Evolutionary conservation across 2,888 invertebrate species (phyloP).

Genomic region (Thecophora atra): DNA sequence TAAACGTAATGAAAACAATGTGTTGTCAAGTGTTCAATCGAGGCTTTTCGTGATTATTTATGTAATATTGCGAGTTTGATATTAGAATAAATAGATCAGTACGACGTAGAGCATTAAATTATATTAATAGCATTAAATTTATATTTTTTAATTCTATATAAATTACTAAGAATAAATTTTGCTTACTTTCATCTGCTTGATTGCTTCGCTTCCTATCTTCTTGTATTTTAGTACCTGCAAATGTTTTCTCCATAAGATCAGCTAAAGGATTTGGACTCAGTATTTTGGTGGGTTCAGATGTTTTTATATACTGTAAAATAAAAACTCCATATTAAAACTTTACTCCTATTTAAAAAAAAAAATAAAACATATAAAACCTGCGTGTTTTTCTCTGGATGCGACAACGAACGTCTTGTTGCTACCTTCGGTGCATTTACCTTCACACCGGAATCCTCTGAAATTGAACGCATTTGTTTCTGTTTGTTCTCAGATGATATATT

Average conservation of each 20-base stretch:
- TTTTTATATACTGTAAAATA: conserved; percentile 54
- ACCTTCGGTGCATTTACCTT: conserved; percentile 58
- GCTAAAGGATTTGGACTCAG: conserved; percentile 62
- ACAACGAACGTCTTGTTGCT: conserved; percentile 62
- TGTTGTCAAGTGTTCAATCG: too few relatives aligned
- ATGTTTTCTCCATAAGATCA: conserved; percentile 60
- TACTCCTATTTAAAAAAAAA: background rate
- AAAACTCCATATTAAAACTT: background rate
- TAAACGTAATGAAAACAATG: too few relatives aligned
- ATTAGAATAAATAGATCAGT: too few relatives aligned
- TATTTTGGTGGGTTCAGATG: conserved; percentile 59
- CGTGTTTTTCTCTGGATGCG: conserved; percentile 65
- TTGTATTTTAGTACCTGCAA: conserved; percentile 57
- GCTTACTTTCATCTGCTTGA: conserved; percentile 57
- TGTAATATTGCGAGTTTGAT: too few relatives aligned
- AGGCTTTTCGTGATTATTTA: too few relatives aligned
- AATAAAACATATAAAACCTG: too few relatives aligned
- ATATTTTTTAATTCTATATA: background rate
- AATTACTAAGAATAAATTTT: background rate
- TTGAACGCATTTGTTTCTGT: conserved; percentile 64
- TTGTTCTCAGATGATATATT: conserved; percentile 57
- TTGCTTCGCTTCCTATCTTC: conserved; percentile 55
- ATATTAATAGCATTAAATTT: background rate
- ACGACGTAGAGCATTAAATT: too few relatives aligned
- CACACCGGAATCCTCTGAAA: conserved; percentile 63